These are phyloP conservation scores for Parochlus steinenii DNA, from an alignment of 2,888 invertebrate genomes.

Conservation along the genomic window DNA sequence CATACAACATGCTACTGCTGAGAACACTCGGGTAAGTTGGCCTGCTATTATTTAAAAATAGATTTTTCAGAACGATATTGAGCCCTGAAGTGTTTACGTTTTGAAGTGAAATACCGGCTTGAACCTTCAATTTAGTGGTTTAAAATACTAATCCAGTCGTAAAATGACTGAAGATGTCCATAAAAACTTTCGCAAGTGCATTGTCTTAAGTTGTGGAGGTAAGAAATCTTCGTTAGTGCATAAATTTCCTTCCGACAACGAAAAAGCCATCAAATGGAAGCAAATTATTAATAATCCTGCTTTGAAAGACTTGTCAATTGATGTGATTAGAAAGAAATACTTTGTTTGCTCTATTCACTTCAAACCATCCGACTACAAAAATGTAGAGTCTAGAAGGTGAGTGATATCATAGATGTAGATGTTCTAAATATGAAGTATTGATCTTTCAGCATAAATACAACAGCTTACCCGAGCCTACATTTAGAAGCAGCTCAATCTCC, in stretches of 20 bases:
- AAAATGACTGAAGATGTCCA: too few species aligned
- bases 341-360: conserved; percentile 20
- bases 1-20: too few species aligned
- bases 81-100: too few species aligned
- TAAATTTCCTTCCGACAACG: conserved; percentile 17
- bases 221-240: conserved; percentile 19
- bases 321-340: conserved; percentile 15
- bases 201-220: conserved; percentile 17
- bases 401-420: too few species aligned
- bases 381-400: conserved; percentile 17
- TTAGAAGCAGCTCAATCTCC: conserved; percentile 2
- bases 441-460: conserved; percentile 19
- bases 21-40: too few species aligned
- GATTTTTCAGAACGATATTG: too few species aligned
- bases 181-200: too few species aligned
- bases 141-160: too few species aligned
- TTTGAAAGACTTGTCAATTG: conserved; percentile 12
- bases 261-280: conserved; percentile 8
- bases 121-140: too few species aligned
- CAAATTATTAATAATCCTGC: conserved; percentile 13
- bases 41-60: too few species aligned
- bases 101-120: too few species aligned
- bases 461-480: conserved; percentile 19
- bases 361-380: conserved; percentile 18
- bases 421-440: too few species aligned